Conservation (phyloP, 2,888 invertebrate species). For the Epinotia bilunana region DNA sequence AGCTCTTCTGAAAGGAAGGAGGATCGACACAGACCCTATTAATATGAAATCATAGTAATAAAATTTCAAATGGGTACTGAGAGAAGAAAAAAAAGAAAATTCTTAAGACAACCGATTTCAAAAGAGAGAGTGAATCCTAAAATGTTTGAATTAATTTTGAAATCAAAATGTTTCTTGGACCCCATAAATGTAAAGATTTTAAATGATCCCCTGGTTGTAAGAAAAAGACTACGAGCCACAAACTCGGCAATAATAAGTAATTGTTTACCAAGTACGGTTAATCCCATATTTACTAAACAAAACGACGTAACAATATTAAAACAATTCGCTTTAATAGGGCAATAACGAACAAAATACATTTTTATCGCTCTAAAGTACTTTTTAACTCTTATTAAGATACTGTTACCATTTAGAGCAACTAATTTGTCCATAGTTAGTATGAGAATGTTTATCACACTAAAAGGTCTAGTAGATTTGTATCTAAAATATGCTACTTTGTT, state of each 20-base stretch:
- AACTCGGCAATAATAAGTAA: not conserved
- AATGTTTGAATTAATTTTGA: no score
- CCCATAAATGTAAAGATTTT: no score
- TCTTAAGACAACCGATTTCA: no score
- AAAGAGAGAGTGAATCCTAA: no score
- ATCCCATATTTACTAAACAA: conserved; percentile 11
- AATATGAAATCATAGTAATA: no score
- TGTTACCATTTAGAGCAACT: conserved; percentile 27
- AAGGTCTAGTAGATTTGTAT: conserved; percentile 18
- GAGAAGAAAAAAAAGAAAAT: no score
- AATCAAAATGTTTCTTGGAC: no score
- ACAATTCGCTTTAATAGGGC: conserved; percentile 26
- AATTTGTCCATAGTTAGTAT: conserved; percentile 38
- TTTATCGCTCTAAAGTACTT: conserved; percentile 31
- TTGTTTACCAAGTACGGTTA: conserved; percentile 1
- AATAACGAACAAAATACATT: conserved; percentile 19
- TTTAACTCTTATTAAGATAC: conserved; percentile 35
- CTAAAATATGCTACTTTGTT: conserved; percentile 13
- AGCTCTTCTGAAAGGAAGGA: no score
- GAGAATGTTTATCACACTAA: not conserved
- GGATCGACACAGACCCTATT: no score
- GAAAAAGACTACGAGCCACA: not conserved
- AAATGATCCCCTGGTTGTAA: no score
- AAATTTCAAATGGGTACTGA: no score
- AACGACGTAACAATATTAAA: conserved; percentile 20